phyloP scores from a whole-genome alignment of 2,888 invertebrate genomes.

The Lepeophtheirus nordmannii region DNA sequence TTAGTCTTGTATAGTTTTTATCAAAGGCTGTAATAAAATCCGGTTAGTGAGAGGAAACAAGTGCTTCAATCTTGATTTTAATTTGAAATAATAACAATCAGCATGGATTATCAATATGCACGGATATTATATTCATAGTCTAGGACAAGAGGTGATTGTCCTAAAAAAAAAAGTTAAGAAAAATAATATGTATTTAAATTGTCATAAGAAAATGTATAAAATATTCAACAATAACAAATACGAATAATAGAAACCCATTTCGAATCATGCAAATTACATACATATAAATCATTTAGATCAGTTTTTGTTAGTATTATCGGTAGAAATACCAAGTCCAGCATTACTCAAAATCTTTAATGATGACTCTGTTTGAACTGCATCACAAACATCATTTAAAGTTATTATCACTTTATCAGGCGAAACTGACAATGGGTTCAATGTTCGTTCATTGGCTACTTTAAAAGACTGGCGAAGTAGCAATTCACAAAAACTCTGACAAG shows the following conservation, averaged over 20 bases:
- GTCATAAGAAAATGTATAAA: constrained; percentile 12
- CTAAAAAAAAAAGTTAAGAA: too few relatives aligned
- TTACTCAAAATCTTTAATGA: background rate
- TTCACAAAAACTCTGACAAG: background rate
- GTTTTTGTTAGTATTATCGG: background rate
- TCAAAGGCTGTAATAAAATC: too few relatives aligned
- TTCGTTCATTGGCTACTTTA: background rate
- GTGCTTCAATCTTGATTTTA: too few relatives aligned
- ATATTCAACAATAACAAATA: constrained; percentile 4
- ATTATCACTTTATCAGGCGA: background rate
- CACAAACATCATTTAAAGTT: background rate
- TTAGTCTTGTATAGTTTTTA: too few relatives aligned
- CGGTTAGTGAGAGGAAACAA: too few relatives aligned
- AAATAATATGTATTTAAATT: too few relatives aligned
- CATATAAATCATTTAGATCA: background rate
- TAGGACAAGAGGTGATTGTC: too few relatives aligned
- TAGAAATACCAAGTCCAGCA: background rate
- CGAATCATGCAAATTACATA: too few relatives aligned
- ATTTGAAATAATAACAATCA: too few relatives aligned
- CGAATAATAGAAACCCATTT: background rate
- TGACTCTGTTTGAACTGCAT: background rate
- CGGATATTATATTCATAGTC: too few relatives aligned
- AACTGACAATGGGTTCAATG: background rate
- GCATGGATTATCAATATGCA: too few relatives aligned
- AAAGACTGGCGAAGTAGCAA: background rate